These are phyloP conservation scores for Coleophora flavipennella DNA, from an alignment of 2,888 invertebrate species.

Conservation along the genomic window DNA sequence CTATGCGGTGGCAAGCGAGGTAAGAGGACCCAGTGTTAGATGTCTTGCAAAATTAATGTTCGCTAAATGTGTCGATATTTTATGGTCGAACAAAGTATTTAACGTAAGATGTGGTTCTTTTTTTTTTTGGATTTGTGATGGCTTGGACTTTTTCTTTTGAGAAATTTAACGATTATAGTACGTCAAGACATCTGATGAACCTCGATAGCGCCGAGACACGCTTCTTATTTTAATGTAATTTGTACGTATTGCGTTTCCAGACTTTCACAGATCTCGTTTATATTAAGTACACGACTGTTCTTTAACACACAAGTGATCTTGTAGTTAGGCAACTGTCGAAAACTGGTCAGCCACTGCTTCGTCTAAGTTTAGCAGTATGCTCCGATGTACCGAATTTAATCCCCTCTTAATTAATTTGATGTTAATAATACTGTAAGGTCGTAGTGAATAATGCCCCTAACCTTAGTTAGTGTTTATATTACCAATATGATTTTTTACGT, in stretches of 20 bases:
- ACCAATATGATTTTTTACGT: constrained; percentile 36
- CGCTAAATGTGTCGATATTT: background rate
- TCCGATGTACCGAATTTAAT: constrained; percentile 18
- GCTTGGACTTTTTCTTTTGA: too few relatives aligned
- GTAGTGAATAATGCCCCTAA: constrained; percentile 29
- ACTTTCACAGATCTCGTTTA: constrained; percentile 73
- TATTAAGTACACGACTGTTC: constrained; percentile 64
- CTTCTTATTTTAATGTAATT: constrained; percentile 37
- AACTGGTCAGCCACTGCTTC: constrained; percentile 40
- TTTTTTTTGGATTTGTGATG: background rate
- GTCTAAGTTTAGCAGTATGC: constrained; percentile 30
- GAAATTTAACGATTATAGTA: too few relatives aligned
- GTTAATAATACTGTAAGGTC: constrained; percentile 46
- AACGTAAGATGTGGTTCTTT: too few relatives aligned
- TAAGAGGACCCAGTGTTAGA: background rate
- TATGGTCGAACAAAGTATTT: background rate
- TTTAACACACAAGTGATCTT: constrained; percentile 56
- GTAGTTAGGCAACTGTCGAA: constrained; percentile 33
- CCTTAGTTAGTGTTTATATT: constrained; percentile 49
- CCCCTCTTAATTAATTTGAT: constrained; percentile 27
- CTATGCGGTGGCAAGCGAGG: constrained; percentile 4
- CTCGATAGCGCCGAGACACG: constrained; percentile 20
- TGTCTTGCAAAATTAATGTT: background rate
- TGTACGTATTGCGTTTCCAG: constrained; percentile 67
- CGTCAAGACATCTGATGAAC: too few relatives aligned